Evolutionary conservation across 2,888 invertebrate genomes (phyloP), one percentile per base, ranked within the genome.

Genomic region (Spodoptera picta): DNA sequence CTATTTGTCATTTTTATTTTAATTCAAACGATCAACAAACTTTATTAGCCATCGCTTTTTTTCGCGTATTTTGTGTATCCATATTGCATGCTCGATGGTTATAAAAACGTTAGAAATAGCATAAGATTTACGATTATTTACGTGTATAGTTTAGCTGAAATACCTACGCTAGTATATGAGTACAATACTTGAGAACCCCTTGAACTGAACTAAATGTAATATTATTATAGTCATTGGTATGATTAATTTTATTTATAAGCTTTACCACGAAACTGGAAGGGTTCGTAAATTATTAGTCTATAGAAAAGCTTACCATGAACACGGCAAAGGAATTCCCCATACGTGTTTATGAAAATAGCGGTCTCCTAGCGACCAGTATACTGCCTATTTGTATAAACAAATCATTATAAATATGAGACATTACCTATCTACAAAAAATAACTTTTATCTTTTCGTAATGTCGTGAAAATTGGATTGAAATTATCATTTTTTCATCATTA

Each of bases 281-380:
- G 74, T 74, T 48, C n/a, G n/a, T 53, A 45, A 9, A 57, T n/a
- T 56, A 12, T 12, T 41, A 47, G 23, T 45, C 11, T 49, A 56
- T 48, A 43, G 51, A 11, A 57, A 45, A 31, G 56, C 50, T 49
- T 19, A 41, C 60, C 48, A 56, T 52, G n/a, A 36, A 48, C 44
- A 55, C 14, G 60, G 58, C 55, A 57, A 64, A 75, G 75, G 72
- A 77, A 67, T 73, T 75, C 66, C 77, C 77, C 75, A 52, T 55
- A 64, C 53, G 48, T 79, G 79, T 77, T 73, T 75, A 75, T 73
- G 62, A 56, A 75, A 55, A 51, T 53, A 63, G 19, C 54, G 27
- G 80, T 80, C 47, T 65, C 77, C 75, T 70, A 79, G 77, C 77
- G 68, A 77, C 77, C 72, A 51, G 31, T 12, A 43, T 58, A 66